phyloP scores from a whole-genome alignment of 1,140 invertebrate genomes.

The Acromyrmex heyeri region DNA sequence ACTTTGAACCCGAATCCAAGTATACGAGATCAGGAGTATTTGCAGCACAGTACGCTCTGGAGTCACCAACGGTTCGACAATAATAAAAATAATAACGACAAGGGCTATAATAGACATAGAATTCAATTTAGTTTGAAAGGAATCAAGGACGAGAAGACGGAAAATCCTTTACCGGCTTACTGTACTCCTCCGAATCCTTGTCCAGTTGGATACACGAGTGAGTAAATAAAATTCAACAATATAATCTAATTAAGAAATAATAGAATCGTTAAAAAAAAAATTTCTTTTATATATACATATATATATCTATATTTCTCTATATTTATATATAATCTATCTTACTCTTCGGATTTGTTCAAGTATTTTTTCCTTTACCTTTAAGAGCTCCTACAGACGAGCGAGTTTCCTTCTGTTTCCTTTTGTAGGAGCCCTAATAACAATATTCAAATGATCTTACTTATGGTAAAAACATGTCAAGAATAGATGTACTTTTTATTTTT shows the following conservation, averaged over 20 bases:
- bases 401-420: too few relatives aligned
- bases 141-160: slow-evolving; percentile 93
- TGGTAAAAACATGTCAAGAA: not conserved
- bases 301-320: too few relatives aligned
- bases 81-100: slow-evolving; percentile 88
- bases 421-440: too few relatives aligned
- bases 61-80: slow-evolving; percentile 93
- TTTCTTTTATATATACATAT: not conserved
- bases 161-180: slow-evolving; percentile 97
- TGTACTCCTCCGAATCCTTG: slow-evolving; percentile 99
- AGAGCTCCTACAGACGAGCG: too few relatives aligned
- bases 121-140: slow-evolving; percentile 87
- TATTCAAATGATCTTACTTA: not conserved
- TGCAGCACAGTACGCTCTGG: slow-evolving; percentile 95
- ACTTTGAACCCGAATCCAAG: slow-evolving; percentile 90
- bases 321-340: not conserved
- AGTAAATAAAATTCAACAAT: slow-evolving; percentile 48
- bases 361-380: not conserved
- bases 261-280: not conserved
- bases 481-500: not conserved
- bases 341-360: not conserved
- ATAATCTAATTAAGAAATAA: not conserved
- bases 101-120: slow-evolving; percentile 76
- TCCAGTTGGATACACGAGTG: slow-evolving; percentile 94
- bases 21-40: slow-evolving; percentile 95